Evolutionary conservation across 2,888 invertebrate species (phyloP), one percentile per base, ranked within the genome.

Genomic region (Disparrhopalites patrizii): DNA sequence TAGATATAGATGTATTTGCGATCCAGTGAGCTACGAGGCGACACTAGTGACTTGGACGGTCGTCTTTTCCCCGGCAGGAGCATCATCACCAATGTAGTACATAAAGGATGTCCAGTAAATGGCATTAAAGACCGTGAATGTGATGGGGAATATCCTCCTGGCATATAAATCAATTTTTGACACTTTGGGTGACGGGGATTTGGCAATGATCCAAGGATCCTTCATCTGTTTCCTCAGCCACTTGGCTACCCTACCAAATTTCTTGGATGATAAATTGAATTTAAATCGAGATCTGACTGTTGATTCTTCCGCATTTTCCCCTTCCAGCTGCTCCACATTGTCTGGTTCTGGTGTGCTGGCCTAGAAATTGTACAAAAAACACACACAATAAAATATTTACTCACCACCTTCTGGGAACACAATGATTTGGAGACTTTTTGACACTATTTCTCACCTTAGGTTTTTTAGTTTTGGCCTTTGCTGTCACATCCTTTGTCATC

Each of bases 131-230:
- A 82, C 75, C n/a, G 82, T 78, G 76, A 84, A 85, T 15, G 82
- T 78, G 13, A 83, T 75, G 0, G 85, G 85, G 73, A 85, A 85
- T 38, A 82, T 77, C 47, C 83, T 79, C 65, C 85, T 77, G 1
- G 84, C 81, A 73, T 82, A 81, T 71, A 83, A 83, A 77, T 85
- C 85, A 68, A 85, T 83, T 56, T 81, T 80, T 7, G 76, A 76
- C 57, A 77, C 78, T 65, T 77, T 77, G 51, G 75, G 74, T n/a
- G 76, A 76, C 5, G 76, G 72, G 5, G 66, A 62, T 62, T 76
- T 73, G 2, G 66, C 64, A 15, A 73, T 54, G 10, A 52, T 50
- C 68, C 72, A 71, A 23, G 72, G 73, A 63, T 73, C 72, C 40
- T 68, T 66, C 3, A 74, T 52, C 40, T 74, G 69, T 33, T 62